These are phyloP conservation scores for Augochlora pura DNA, from an alignment of 1,140 invertebrate species.

Conservation along the genomic window DNA sequence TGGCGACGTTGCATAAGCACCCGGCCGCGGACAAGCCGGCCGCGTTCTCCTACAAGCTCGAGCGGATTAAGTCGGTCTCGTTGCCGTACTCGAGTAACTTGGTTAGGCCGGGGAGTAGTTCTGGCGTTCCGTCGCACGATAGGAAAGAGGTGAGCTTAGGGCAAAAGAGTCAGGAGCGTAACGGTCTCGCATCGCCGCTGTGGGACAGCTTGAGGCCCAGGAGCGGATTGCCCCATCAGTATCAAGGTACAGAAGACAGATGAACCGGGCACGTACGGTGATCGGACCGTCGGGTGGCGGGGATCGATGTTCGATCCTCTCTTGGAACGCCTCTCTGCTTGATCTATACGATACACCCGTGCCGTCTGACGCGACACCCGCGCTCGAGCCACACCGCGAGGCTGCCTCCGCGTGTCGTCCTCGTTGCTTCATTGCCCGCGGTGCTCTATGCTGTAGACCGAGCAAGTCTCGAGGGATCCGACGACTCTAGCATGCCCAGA, in stretches of 20 bases:
- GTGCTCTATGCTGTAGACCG: background rate
- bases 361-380: background rate
- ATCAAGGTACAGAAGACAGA: slow-evolving; percentile 77
- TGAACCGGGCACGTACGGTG: slow-evolving; percentile 53
- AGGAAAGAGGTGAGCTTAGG: slow-evolving; percentile 62
- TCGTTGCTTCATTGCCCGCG: slow-evolving; percentile 1
- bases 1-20: slow-evolving; percentile 62
- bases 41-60: slow-evolving; percentile 68
- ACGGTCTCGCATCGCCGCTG: slow-evolving; percentile 63
- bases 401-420: too few relatives aligned
- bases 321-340: slow-evolving; percentile 12
- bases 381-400: too few relatives aligned
- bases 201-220: slow-evolving; percentile 75
- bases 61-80: slow-evolving; percentile 71
- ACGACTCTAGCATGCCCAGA: too few relatives aligned
- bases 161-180: slow-evolving; percentile 67
- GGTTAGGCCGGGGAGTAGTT: slow-evolving; percentile 60
- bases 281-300: slow-evolving; percentile 51
- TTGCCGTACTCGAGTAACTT: slow-evolving; percentile 71
- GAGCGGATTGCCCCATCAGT: slow-evolving; percentile 74
- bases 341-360: background rate
- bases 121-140: slow-evolving; percentile 57
- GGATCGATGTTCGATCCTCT: slow-evolving; percentile 31
- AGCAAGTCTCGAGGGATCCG: too few relatives aligned
- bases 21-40: slow-evolving; percentile 60